Evolutionary conservation across 2,888 invertebrate genomes (phyloP), one percentile per base, ranked within the genome.

Genomic region (Carabus problematicus): DNA sequence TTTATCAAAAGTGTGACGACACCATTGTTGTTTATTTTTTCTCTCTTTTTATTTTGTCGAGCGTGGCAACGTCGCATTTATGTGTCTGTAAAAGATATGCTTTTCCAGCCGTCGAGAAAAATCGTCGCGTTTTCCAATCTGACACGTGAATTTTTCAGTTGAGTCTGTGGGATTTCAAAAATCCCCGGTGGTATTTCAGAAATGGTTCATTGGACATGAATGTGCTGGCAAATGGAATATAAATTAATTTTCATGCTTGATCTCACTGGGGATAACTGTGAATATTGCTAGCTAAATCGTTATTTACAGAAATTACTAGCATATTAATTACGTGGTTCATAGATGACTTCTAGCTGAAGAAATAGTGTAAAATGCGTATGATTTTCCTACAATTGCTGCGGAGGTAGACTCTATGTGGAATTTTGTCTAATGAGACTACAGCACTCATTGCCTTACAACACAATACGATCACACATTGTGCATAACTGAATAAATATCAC

Each of bases 1-100:
- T 67, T 67, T 67, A 67, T 67, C 67, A 67, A 67, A 67, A 67
- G 52, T 60, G 42, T 67, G 67, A 60, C 60, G 67, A 67, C 67
- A 39, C 56, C 18, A 52, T 52, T 52, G 52, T 52, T 52, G 19
- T 52, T 9, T 52, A 18, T 16, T 52, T 14, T 43, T 47, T 47
- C 16, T 47, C 7, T 47, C 19, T 11, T 49, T 14, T 49, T 11
- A 11, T 52, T 18, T 8, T 19, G 52, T 14, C 52, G 52, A 40
- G 64, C 40, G 14, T 49, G 59, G 63, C 67, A 52, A 60, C 60
- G 60, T 59, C 43, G 60, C 60, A 60, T 67, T 67, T 52, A 56
- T 42, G 60, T 60, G 67, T 60, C 59, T 52, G 67, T 60, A 42
- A 67, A 47, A 58, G 67, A 49, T 54, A 59, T 60, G 59, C 60